Evolutionary conservation across 1,140 invertebrate species (phyloP).

Genomic region (Liolophura sinensis): DNA sequence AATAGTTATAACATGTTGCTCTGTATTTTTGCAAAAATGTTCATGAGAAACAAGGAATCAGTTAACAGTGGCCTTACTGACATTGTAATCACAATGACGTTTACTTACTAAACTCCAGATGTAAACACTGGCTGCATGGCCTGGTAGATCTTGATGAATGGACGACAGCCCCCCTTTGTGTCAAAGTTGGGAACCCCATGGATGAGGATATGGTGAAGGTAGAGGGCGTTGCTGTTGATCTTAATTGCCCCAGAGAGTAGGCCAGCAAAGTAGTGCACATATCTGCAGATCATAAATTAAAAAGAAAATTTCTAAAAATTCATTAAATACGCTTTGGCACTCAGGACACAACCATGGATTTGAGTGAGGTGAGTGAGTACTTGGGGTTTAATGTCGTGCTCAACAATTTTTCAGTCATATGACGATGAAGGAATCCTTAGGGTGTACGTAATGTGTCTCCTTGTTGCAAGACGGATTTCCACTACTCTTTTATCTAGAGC

Average conservation of each 20-base stretch:
- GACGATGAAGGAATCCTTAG: too few relatives aligned
- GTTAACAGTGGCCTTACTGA: not conserved
- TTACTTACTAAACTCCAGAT: conserved; percentile 75
- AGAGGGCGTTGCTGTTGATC: conserved; percentile 84
- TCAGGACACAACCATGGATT: too few relatives aligned
- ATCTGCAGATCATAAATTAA: conserved; percentile 64
- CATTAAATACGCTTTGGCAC: too few relatives aligned
- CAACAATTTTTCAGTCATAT: too few relatives aligned
- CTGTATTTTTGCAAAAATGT: too few relatives aligned
- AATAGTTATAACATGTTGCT: not conserved
- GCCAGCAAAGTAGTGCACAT: conserved; percentile 88
- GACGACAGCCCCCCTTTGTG: conserved; percentile 68
- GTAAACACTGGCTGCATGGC: conserved; percentile 87
- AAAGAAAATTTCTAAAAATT: too few relatives aligned
- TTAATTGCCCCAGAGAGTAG: conserved; percentile 82
- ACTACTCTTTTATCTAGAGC: too few relatives aligned
- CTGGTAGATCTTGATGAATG: conserved; percentile 77
- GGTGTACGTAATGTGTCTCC: too few relatives aligned
- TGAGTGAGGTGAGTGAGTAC: too few relatives aligned
- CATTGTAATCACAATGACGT: not conserved
- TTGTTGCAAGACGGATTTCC: too few relatives aligned
- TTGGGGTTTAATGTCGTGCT: too few relatives aligned
- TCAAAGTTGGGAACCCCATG: conserved; percentile 81
- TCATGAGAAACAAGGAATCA: not conserved
- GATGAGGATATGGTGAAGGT: conserved; percentile 84